phyloP scores from a whole-genome alignment of 2,888 invertebrate genomes.

The Cephonodes hylas region DNA sequence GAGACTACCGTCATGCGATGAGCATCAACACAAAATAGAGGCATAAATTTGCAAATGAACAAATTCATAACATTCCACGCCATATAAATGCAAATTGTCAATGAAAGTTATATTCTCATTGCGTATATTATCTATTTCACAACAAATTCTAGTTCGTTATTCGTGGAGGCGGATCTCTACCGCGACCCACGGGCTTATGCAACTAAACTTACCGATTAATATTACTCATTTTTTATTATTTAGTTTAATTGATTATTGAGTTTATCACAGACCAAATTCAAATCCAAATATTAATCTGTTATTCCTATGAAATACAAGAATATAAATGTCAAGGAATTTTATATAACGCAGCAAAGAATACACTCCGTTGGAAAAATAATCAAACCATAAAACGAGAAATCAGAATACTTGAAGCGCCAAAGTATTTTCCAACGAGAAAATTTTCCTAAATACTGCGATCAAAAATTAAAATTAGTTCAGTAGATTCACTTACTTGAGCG shows the following conservation, averaged over 20 bases:
- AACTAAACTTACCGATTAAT: not conserved
- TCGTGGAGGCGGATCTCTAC: not conserved
- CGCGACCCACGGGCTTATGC: not conserved
- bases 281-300: too few species aligned
- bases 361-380: not conserved
- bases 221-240: not conserved
- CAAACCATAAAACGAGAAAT: not conserved
- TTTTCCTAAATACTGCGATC: not conserved
- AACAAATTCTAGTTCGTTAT: not conserved
- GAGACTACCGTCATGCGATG: too few species aligned
- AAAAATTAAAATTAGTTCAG: constrained; percentile 11
- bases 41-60: too few species aligned
- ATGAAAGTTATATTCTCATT: not conserved
- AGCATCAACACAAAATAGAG: too few species aligned
- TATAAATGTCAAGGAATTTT: too few species aligned
- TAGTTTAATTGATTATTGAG: too few species aligned
- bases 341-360: not conserved
- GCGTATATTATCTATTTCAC: not conserved
- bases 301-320: too few species aligned
- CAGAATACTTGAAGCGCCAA: not conserved
- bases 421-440: not conserved
- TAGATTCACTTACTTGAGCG: constrained; percentile 13
- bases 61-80: too few species aligned
- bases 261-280: too few species aligned
- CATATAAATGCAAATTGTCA: too few species aligned